phyloP scores from a whole-genome alignment of 2,888 invertebrate species.

The Agonopterix arenella region DNA sequence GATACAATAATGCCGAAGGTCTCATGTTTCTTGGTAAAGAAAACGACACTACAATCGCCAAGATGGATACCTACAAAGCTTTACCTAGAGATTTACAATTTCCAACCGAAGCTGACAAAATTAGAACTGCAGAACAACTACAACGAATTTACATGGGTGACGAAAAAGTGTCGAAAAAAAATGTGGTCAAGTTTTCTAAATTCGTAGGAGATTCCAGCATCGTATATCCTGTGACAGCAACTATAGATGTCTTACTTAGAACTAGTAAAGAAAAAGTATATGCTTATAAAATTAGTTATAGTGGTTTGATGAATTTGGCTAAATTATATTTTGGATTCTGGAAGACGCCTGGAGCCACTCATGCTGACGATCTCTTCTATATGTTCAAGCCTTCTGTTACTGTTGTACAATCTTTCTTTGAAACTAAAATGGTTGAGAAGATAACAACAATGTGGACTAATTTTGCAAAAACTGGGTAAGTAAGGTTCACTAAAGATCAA shows the following conservation, averaged over 20 bases:
- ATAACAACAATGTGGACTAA: slow-evolving; percentile 60
- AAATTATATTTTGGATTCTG: slow-evolving; percentile 41
- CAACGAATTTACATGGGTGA: slow-evolving; percentile 55
- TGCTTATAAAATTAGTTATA: slow-evolving; percentile 48
- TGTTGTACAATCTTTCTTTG: slow-evolving; percentile 29
- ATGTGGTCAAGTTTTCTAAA: slow-evolving; percentile 40
- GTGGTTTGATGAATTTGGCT: slow-evolving; percentile 54
- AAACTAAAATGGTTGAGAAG: slow-evolving; percentile 37
- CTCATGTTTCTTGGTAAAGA: slow-evolving; percentile 60
- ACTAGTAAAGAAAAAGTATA: slow-evolving; percentile 37
- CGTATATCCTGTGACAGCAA: slow-evolving; percentile 43
- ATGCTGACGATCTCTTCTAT: slow-evolving; percentile 66
- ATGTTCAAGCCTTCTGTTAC: slow-evolving; percentile 45
- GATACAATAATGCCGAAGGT: slow-evolving; percentile 58
- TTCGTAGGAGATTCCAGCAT: slow-evolving; percentile 57
- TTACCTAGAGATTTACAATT: slow-evolving; percentile 53
- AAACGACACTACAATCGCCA: slow-evolving; percentile 47
- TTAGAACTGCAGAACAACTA: slow-evolving; percentile 32
- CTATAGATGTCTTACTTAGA: slow-evolving; percentile 38
- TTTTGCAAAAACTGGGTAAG: slow-evolving; percentile 61
- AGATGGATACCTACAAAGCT: slow-evolving; percentile 41
- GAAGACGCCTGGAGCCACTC: slow-evolving; percentile 51
- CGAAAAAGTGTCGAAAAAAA: slow-evolving; percentile 49
- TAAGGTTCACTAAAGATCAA: no score
- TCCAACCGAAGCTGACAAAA: slow-evolving; percentile 31